Evolutionary conservation across 2,888 invertebrate species (phyloP), one percentile per base, ranked within the genome.

Genomic region (Hydraecia micacea): DNA sequence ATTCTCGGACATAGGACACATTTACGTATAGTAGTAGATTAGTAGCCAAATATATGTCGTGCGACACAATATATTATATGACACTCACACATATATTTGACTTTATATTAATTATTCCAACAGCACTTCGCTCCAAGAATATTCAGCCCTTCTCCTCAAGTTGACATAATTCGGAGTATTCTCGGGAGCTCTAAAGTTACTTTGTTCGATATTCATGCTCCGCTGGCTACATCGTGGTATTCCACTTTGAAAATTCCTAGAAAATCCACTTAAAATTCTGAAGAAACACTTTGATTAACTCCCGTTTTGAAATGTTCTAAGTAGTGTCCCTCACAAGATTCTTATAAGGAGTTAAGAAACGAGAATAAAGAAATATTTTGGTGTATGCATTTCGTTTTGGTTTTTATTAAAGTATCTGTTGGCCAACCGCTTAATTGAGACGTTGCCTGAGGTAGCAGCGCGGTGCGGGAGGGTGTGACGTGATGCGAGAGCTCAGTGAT

Each of bases 151-250:
- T 42, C 36, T 63, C 8, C 15, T 52, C 18, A 55, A 63, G 36
- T 55, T 46, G 25, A 28, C 63, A 32, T 63, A 36, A 49, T 79
- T 68, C n/a, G 21, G 2, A 68, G 69, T 69, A 60, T 32, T 79
- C 68, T 49, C 60, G 21, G 52, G 49, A 68, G 79, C 28, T 69
- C 60, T 79, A 55, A 60, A 77, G 60, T 79, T 32, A 68, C 67
- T 77, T 77, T 79, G 28, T 73, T 46, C 55, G 73, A 39, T n/a
- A 79, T 73, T 80, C 18, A 63, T 36, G 52, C 62, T 71, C 18
- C 52, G 55, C 42, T 25, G 52, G 1, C 52, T 46, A 46, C 36
- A 25, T n/a, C 42, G 21, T 42, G 0, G n/a, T 28, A 52, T 63
- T 80, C 21, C 25, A 62, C 6, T 70, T 80, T 42, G 32, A 63